Evolutionary conservation across 2,888 invertebrate species (phyloP).

Genomic region (Notodonta dromedarius): DNA sequence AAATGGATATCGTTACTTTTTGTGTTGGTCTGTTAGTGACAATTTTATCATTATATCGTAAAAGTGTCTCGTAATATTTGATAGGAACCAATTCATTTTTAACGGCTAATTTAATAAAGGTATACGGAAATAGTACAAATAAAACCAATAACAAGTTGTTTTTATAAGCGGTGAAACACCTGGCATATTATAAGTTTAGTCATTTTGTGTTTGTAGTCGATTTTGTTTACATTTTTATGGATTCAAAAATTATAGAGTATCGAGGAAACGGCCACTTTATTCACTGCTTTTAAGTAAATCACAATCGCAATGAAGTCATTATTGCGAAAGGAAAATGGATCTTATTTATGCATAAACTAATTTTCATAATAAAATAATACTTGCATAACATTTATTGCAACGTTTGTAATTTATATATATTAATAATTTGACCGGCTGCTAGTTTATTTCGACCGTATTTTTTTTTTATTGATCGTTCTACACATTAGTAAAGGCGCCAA

Average conservation of each 20-base stretch:
- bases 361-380: too few relatives aligned
- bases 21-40: too few relatives aligned
- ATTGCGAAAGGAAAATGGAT: background rate
- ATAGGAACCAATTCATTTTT: background rate
- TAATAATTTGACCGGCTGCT: too few relatives aligned
- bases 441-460: too few relatives aligned
- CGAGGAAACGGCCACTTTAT: background rate
- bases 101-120: background rate
- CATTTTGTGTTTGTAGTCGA: background rate
- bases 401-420: too few relatives aligned
- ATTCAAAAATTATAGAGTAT: background rate
- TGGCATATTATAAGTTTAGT: background rate
- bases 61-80: background rate
- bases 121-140: background rate
- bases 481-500: too few relatives aligned
- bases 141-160: background rate
- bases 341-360: too few relatives aligned
- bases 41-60: background rate
- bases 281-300: background rate
- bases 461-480: too few relatives aligned
- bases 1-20: too few relatives aligned
- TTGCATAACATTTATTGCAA: too few relatives aligned
- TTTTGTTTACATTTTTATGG: background rate
- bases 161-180: background rate
- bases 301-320: too few relatives aligned